Conservation (phyloP, 2,888 invertebrate species). For the Choreutis nemorana region DNA sequence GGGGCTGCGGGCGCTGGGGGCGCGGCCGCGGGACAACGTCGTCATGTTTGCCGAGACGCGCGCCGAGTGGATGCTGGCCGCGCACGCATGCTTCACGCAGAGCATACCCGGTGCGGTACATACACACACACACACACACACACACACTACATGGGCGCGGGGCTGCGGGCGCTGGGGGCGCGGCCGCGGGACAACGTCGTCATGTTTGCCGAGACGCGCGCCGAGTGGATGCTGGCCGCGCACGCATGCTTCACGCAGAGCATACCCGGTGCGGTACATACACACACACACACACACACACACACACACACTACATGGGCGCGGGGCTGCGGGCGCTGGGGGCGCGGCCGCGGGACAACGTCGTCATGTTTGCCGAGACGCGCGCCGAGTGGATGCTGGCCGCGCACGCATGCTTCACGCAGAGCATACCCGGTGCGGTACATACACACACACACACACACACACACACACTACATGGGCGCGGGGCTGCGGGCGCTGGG, state of each 20-base stretch:
- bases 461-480: slow-evolving; percentile 53
- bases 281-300: slow-evolving; percentile 97
- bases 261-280: slow-evolving; percentile 76
- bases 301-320: slow-evolving; percentile 95
- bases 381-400: slow-evolving; percentile 54
- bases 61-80: slow-evolving; percentile 86
- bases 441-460: neutral
- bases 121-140: neutral
- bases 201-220: neutral
- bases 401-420: slow-evolving; percentile 95
- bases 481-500: too few relatives aligned
- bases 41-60: slow-evolving; percentile 97
- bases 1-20: too few relatives aligned
- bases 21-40: too few relatives aligned
- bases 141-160: slow-evolving; percentile 66
- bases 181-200: too few relatives aligned
- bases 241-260: slow-evolving; percentile 96
- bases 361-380: neutral
- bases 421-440: slow-evolving; percentile 79
- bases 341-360: too few relatives aligned
- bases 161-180: too few relatives aligned
- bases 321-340: too few relatives aligned
- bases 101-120: slow-evolving; percentile 76
- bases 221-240: slow-evolving; percentile 62
- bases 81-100: slow-evolving; percentile 93